Base-by-base conservation (phyloP, 1,140 invertebrate species). In the Popillia japonica region DNA sequence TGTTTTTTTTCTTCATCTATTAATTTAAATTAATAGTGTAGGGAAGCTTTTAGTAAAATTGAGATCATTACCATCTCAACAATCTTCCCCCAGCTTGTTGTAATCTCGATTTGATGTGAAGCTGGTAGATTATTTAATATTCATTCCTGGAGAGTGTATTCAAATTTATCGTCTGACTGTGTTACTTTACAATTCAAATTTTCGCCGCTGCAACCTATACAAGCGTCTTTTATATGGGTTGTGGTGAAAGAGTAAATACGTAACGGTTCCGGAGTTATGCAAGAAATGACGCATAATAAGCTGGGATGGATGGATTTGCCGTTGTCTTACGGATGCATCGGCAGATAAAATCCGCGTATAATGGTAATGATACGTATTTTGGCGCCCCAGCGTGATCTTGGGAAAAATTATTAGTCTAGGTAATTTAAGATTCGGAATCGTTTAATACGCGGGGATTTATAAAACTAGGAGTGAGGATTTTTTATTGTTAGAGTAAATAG, bases 161-260 rank as follows among this genome's bases (percentile, higher is more conserved):
- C 64, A 72, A 27, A 72, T 27, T 72, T 72, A 34, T 40, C 34
- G 40, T n/a, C 20, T 1, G n/a, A 1, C 40, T 7, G 14, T 20
- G 6, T 40, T 75, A 40, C 42, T 75, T 75, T 40, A n/a, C 20
- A 41, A 27, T 75, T 75, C 41, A 75, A 75, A 75, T 55, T 55
- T 55, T 6, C n/a, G 48, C n/a, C 17, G 48, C n/a, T 55, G 14
- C 48, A 41, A 75, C 40, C 0, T 72, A 8, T 23, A 11, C 23
- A 27, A 34, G 34, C n/a, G 22, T 23, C 8, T 72, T 64, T 72
- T 11, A 3, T 9, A 34, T 23, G 64, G 22, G 8, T 4, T 72
- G 64, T 23, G 23, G 61, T 68, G 27, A n/a, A 10, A 68, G 6
- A 68, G 44, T 48, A 48, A 48, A n/a, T 48, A 48, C 10, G n/a